Evolutionary conservation across 2,888 invertebrate genomes (phyloP).

Genomic region (Crepidodera aurea): DNA sequence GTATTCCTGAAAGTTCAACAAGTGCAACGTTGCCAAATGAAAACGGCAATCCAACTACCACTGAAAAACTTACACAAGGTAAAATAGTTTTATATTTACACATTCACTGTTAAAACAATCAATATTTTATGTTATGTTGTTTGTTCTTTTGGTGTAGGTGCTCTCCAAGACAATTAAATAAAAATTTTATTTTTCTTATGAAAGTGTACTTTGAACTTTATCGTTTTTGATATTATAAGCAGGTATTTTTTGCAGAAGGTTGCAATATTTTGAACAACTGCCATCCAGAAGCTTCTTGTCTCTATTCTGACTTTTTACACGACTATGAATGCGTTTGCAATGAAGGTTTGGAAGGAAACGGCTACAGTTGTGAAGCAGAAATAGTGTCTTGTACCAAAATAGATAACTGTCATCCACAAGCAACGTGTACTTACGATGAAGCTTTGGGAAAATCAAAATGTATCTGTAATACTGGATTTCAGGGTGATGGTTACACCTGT

Average conservation of each 20-base stretch:
- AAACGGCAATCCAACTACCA: constrained; percentile 20
- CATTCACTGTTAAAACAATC: too few relatives aligned
- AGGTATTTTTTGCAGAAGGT: constrained; percentile 35
- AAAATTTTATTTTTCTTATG: too few relatives aligned
- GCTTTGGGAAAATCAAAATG: constrained; percentile 73
- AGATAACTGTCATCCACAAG: constrained; percentile 76
- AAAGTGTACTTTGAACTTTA: too few relatives aligned
- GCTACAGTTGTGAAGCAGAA: constrained; percentile 73
- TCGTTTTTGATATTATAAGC: too few relatives aligned
- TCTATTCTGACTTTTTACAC: constrained; percentile 66
- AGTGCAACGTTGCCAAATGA: background rate
- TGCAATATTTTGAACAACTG: constrained; percentile 83
- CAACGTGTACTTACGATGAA: constrained; percentile 77
- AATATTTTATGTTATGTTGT: too few relatives aligned
- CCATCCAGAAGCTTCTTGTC: constrained; percentile 82
- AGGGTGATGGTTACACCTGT: constrained; percentile 85
- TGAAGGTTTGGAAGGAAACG: constrained; percentile 86
- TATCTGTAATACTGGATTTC: constrained; percentile 81
- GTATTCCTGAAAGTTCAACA: constrained; percentile 40
- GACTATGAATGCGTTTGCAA: constrained; percentile 79
- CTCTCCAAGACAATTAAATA: too few relatives aligned
- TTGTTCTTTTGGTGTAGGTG: too few relatives aligned
- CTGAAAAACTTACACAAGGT: constrained; percentile 23
- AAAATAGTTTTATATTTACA: too few relatives aligned
- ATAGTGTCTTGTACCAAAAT: constrained; percentile 65